A percentile compares a stretch with the other conserved stretches of the same genome.
Evolutionary conservation across 37 sponge, comb jelly and placozoan species (phyloP).

Genomic region (Agelas oroides): DNA sequence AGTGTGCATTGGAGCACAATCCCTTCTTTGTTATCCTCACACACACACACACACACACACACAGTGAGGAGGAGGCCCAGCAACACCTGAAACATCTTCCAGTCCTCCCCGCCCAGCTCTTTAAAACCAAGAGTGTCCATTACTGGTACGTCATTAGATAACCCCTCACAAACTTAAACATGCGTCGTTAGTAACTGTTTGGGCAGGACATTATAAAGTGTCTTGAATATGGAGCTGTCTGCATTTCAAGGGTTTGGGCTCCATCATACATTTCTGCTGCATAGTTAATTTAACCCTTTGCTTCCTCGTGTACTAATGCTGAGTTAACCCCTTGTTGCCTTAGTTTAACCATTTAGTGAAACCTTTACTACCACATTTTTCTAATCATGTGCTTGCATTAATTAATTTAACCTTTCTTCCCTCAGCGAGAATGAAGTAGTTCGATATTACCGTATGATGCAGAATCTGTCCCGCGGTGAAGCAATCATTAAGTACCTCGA

Average conservation of each 20-base stretch:
- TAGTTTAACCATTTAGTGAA: no score
- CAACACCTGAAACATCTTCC: constrained; percentile 41
- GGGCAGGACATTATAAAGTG: not conserved
- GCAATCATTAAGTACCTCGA: constrained; percentile 77
- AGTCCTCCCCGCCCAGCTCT: constrained; percentile 40
- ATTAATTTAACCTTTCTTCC: not conserved
- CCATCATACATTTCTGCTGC: no score
- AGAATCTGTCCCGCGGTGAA: constrained; percentile 63
- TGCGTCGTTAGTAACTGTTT: not conserved
- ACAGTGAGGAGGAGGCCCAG: constrained; percentile 53
- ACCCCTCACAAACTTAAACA: not conserved
- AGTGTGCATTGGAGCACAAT: no score
- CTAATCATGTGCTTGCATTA: no score
- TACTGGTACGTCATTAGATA: constrained; percentile 42
- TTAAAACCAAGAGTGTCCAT: constrained; percentile 30
- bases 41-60: not conserved
- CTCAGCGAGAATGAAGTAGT: constrained; percentile 57
- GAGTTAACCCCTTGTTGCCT: no score
- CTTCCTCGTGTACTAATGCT: no score
- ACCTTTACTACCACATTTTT: no score
- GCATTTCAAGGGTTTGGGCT: no score
- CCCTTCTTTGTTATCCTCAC: no score
- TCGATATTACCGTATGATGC: constrained; percentile 52
- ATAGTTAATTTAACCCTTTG: no score
- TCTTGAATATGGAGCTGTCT: not conserved